Evolutionary conservation across 2,888 invertebrate species (phyloP).

Genomic region (Nebria salina): DNA sequence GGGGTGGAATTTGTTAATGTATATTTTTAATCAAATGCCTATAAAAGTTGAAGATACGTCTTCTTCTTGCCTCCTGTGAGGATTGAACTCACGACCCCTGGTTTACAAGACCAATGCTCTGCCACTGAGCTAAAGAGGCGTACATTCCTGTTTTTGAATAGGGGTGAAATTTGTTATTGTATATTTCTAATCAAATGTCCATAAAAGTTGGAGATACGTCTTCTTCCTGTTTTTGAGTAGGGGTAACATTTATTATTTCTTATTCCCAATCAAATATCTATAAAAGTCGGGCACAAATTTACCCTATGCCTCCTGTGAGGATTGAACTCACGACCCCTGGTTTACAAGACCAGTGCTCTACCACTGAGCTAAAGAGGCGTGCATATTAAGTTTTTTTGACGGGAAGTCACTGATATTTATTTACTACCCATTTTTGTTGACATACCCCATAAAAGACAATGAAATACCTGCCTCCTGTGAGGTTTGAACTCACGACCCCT

Average conservation of each 20-base stretch:
- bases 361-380: slow-evolving; percentile 70
- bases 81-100: slow-evolving; percentile 72
- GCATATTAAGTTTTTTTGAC: not conserved
- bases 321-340: slow-evolving; percentile 72
- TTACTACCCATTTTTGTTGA: too few relatives aligned
- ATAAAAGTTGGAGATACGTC: too few relatives aligned
- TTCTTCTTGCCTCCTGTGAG: slow-evolving; percentile 66
- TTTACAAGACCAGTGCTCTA: slow-evolving; percentile 73
- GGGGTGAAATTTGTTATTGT: too few relatives aligned
- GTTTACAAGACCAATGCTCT: slow-evolving; percentile 73
- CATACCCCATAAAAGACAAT: slow-evolving; percentile 10
- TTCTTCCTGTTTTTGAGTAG: too few relatives aligned
- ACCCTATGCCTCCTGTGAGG: slow-evolving; percentile 67
- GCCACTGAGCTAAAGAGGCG: slow-evolving; percentile 70
- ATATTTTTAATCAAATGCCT: too few relatives aligned
- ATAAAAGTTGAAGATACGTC: too few relatives aligned
- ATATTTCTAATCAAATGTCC: too few relatives aligned
- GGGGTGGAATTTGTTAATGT: too few relatives aligned
- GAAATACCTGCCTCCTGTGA: slow-evolving; percentile 21
- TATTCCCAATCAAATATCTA: too few relatives aligned
- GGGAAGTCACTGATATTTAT: too few relatives aligned
- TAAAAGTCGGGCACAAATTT: too few relatives aligned
- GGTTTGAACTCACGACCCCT: slow-evolving; percentile 84
- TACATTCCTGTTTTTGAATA: not conserved
- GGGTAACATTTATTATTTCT: too few relatives aligned